A percentile compares a stretch with the other conserved stretches of the same genome.
These are phyloP conservation scores for Ambastaia sidthimunki DNA, from an alignment of 2,797 vertebrate species.

Conservation along the genomic window DNA sequence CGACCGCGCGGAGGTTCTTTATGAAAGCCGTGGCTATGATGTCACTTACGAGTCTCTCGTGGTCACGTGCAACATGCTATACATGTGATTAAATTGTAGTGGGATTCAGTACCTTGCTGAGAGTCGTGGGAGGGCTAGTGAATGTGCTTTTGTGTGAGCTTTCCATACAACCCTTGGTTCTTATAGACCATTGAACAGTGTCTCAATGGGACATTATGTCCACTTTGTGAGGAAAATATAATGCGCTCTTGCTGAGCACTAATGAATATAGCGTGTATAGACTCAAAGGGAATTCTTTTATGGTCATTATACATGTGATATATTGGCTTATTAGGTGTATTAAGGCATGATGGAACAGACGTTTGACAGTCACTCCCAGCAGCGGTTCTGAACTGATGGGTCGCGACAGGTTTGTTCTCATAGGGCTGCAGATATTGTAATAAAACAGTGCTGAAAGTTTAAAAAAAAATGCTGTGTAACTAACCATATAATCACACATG, in stretches of 20 bases:
- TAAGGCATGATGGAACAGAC: conserved; percentile 23
- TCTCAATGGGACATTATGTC: conserved; percentile 54
- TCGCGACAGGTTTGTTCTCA: not conserved
- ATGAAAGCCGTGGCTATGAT: conserved; percentile 43
- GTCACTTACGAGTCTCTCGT: conserved; percentile 47
- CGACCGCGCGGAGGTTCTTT: conserved; percentile 41
- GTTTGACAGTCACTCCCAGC: conserved; percentile 18
- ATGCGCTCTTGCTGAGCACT: conserved; percentile 43
- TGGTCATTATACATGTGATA: conserved; percentile 38
- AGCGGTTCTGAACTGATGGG: not conserved
- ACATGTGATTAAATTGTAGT: conserved; percentile 42
- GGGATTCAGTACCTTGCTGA: conserved; percentile 36
- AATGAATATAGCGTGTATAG: conserved; percentile 25
- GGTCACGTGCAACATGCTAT: conserved; percentile 34
- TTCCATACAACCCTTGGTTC: conserved; percentile 69
- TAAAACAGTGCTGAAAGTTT: not conserved
- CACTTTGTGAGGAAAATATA: conserved; percentile 48
- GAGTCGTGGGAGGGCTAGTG: conserved; percentile 50
- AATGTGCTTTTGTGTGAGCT: conserved; percentile 73
- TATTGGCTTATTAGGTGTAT: conserved; percentile 28
- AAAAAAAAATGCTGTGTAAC: not conserved
- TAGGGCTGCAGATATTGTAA: not conserved
- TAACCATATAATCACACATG: no score
- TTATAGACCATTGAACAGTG: conserved; percentile 62
- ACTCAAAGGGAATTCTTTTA: conserved; percentile 45